A percentile compares a stretch with the other conserved stretches of the same genome.
Evolutionary conservation across 2,797 vertebrate species (phyloP).

Genomic region (Eulemur mongoz): DNA sequence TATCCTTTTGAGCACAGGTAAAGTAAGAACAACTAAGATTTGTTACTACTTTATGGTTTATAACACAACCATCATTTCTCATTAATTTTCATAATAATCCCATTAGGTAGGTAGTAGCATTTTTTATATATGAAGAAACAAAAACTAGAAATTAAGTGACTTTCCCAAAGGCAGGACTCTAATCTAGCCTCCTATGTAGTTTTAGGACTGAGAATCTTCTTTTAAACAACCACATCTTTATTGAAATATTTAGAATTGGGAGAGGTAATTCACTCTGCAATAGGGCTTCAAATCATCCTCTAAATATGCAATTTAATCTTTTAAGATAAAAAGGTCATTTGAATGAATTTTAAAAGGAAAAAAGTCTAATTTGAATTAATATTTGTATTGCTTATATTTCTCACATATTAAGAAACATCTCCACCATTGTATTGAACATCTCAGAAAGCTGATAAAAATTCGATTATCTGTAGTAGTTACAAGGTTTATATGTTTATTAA

Average conservation of each 20-base stretch:
- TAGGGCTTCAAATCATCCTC: constrained; percentile 6
- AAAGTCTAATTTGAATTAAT: constrained; percentile 46
- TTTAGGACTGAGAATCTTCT: constrained; percentile 7
- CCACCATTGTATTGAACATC: neutral
- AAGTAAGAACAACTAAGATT: neutral
- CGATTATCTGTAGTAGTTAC: neutral
- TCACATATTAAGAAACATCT: constrained; percentile 47
- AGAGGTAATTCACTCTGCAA: neutral
- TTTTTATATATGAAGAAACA: constrained; percentile 7
- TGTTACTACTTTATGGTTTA: constrained; percentile 3
- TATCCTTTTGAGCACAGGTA: neutral
- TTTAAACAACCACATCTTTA: neutral
- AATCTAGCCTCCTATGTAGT: neutral
- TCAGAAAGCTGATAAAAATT: constrained; percentile 32
- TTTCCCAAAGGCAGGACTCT: neutral
- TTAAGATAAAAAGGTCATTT: neutral
- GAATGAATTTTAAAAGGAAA: constrained; percentile 21
- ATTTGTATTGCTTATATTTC: constrained; percentile 44
- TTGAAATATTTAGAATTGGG: neutral
- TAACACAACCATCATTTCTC: neutral
- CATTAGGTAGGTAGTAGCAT: neutral
- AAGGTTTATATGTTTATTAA: constrained; percentile 17
- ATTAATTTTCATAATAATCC: neutral
- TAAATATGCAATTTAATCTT: constrained; percentile 18
- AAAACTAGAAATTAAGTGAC: neutral